Evolutionary conservation across 2,797 vertebrate species (phyloP).

Genomic region (Sebastolobus altivelis): DNA sequence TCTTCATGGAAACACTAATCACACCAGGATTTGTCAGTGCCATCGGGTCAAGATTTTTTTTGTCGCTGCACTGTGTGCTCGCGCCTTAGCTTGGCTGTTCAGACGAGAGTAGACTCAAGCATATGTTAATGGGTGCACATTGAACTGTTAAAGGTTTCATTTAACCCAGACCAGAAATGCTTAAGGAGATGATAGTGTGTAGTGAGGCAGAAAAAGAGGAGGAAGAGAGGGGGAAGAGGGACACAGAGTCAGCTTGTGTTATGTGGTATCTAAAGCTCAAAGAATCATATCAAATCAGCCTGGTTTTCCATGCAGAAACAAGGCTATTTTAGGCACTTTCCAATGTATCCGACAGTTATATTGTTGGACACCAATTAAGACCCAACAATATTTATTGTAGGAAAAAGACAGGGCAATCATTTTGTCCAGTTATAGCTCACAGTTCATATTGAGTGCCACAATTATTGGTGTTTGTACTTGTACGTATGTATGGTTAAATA

Average conservation of each 20-base stretch:
- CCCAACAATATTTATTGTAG: constrained; percentile 13
- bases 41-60: constrained; percentile 48
- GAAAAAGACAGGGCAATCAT: background rate
- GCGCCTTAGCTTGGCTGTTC: constrained; percentile 53
- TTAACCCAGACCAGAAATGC: constrained; percentile 83
- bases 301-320: constrained; percentile 54
- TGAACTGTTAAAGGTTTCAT: constrained; percentile 86
- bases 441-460: background rate
- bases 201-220: constrained; percentile 79
- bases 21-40: constrained; percentile 46
- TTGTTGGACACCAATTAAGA: constrained; percentile 15
- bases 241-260: constrained; percentile 63
- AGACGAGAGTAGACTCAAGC: constrained; percentile 72
- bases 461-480: background rate
- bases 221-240: constrained; percentile 56
- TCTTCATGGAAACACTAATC: constrained; percentile 41
- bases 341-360: constrained; percentile 1
- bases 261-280: constrained; percentile 66
- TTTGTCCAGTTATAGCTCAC: background rate
- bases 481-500: background rate
- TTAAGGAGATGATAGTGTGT: constrained; percentile 83
- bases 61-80: constrained; percentile 30
- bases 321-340: constrained; percentile 31
- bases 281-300: constrained; percentile 67
- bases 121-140: constrained; percentile 84